Evolutionary conservation across 2,113 vertebrate genomes (phyloP).

Genomic region (Rhabdornis inornatus): DNA sequence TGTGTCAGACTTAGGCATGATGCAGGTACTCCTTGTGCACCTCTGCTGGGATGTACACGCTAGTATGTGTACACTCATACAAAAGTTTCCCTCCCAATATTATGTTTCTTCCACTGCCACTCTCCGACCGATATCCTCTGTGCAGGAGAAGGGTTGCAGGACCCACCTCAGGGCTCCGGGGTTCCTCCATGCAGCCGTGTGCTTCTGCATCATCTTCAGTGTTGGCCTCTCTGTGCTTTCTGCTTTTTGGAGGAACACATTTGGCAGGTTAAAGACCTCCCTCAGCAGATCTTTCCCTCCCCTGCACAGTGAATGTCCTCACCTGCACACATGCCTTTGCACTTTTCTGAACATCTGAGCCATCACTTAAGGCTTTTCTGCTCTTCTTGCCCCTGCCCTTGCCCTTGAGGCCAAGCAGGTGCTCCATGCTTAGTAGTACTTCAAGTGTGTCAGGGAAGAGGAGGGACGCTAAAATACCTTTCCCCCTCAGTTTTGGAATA

Average conservation of each 20-base stretch:
- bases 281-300: background rate
- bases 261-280: background rate
- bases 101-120: background rate
- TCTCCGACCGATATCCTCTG: background rate
- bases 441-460: background rate
- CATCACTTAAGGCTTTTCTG: background rate
- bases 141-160: background rate
- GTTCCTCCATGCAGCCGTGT: background rate
- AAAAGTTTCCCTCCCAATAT: background rate
- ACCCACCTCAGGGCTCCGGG: background rate
- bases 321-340: background rate
- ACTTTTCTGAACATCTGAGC: background rate
- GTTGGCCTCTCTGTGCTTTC: background rate
- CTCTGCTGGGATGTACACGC: background rate
- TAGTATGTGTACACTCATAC: fast-evolving
- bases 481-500: background rate
- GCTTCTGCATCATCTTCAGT: background rate
- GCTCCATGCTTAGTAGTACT: background rate
- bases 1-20: fast-evolving
- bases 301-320: background rate
- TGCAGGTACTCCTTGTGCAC: fast-evolving
- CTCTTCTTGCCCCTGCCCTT: background rate
- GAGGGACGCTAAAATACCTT: background rate
- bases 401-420: background rate
- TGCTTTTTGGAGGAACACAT: background rate